Percentiles rank a stretch among this genome's conserved stretches.
Conservation (phyloP, 2,797 vertebrate genomes). For the Eremophila alpestris region DNA sequence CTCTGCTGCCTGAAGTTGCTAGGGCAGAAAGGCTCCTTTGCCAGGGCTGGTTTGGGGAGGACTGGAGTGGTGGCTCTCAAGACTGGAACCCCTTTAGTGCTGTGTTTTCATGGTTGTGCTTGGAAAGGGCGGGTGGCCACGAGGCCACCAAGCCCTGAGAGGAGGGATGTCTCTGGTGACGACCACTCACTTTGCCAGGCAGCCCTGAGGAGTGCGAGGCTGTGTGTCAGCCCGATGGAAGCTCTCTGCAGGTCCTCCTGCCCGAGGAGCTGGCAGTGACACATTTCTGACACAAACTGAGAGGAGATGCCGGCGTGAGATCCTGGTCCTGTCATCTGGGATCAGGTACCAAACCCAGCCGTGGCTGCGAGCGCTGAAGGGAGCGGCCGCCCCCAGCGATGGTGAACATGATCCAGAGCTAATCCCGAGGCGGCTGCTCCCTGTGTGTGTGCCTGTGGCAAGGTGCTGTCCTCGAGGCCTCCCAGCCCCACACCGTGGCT, state of each 20-base stretch:
- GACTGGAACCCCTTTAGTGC: neutral
- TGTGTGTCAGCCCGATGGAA: neutral
- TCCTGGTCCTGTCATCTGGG: constrained; percentile 47
- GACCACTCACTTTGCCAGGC: constrained; percentile 15
- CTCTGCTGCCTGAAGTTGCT: neutral
- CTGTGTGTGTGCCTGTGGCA: accelerated
- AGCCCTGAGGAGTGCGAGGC: neutral
- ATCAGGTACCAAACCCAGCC: constrained; percentile 41
- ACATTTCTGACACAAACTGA: constrained; percentile 41
- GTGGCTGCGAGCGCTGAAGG: neutral
- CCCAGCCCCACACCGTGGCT: neutral
- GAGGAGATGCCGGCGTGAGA: constrained; percentile 7
- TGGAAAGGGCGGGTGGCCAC: neutral
- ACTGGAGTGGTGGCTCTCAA: neutral
- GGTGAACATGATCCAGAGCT: constrained; percentile 15
- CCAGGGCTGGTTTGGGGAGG: neutral
- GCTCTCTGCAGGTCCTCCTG: constrained; percentile 21
- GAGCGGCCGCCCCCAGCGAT: neutral
- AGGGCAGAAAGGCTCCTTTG: neutral
- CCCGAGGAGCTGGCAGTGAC: constrained; percentile 12
- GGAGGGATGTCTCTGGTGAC: neutral
- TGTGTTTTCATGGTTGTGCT: neutral
- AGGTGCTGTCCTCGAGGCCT: neutral
- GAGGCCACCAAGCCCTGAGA: neutral
- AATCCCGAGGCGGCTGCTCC: neutral